phyloP scores from a whole-genome alignment of 2,113 vertebrate genomes.

The Tautogolabrus adspersus region DNA sequence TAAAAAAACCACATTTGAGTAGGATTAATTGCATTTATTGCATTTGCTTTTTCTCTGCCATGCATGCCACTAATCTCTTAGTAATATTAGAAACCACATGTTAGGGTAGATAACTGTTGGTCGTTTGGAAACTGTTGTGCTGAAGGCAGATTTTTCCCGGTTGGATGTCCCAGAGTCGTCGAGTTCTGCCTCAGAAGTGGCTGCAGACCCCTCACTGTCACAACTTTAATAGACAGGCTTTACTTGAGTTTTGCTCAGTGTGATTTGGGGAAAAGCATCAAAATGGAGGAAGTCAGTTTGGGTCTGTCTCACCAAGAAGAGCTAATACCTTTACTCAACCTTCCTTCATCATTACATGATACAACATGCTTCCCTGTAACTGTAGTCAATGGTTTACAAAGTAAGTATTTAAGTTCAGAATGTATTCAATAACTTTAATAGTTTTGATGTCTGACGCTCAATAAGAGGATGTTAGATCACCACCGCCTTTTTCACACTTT shows the following conservation, averaged over 20 bases:
- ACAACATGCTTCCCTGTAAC: no score
- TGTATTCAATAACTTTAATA: no score
- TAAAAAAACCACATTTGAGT: slow-evolving; percentile 9
- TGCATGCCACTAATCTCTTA: slow-evolving; percentile 50
- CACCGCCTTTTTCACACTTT: no score
- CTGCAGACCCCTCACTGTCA: slow-evolving; percentile 30
- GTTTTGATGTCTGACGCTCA: no score
- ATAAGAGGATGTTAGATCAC: no score
- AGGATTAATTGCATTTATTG: neutral
- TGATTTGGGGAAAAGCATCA: slow-evolving; percentile 17
- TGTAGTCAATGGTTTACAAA: no score
- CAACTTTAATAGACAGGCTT: slow-evolving; percentile 46
- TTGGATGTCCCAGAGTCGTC: slow-evolving; percentile 35
- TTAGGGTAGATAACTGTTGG: slow-evolving; percentile 58
- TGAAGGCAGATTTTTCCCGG: slow-evolving; percentile 37
- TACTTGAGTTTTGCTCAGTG: slow-evolving; percentile 28
- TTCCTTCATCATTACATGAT: no score
- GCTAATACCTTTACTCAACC: no score
- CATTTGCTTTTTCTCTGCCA: slow-evolving; percentile 45
- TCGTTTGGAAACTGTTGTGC: slow-evolving; percentile 47
- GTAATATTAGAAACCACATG: slow-evolving; percentile 53
- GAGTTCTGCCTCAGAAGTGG: slow-evolving; percentile 22
- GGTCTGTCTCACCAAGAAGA: no score
- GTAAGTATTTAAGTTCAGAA: no score
- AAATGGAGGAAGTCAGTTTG: neutral